These are phyloP conservation scores for Pterophyllum scalare DNA, from an alignment of 2,113 vertebrate genomes.

Conservation along the genomic window DNA sequence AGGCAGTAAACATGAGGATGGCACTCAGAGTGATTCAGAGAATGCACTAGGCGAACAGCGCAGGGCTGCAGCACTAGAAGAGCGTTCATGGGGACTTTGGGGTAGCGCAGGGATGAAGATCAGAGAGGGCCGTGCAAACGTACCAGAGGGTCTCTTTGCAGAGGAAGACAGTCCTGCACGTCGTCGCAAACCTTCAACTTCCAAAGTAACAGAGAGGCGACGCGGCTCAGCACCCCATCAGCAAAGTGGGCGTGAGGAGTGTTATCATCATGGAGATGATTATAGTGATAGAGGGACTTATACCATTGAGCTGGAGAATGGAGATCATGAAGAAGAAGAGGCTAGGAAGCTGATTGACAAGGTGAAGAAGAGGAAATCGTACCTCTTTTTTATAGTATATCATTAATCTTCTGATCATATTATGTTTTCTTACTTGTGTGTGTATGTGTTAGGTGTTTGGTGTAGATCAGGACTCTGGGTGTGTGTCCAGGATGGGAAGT, in stretches of 20 bases:
- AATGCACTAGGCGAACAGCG: constrained; percentile 87
- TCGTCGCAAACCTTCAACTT: constrained; percentile 63
- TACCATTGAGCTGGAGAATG: constrained; percentile 93
- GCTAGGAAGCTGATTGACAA: constrained; percentile 95
- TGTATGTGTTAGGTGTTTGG: constrained; percentile 87
- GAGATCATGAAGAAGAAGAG: constrained; percentile 89
- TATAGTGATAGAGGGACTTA: constrained; percentile 95
- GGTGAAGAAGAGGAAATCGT: constrained; percentile 76
- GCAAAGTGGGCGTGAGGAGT: constrained; percentile 53
- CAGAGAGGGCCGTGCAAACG: constrained; percentile 77
- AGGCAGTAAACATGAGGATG: constrained; percentile 97
- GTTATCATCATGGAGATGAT: constrained; percentile 85
- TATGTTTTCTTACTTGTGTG: neutral
- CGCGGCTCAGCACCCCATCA: constrained; percentile 54
- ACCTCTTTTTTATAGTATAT: neutral
- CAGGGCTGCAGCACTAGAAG: constrained; percentile 83
- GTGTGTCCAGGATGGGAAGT: constrained; percentile 85
- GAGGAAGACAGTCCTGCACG: constrained; percentile 84
- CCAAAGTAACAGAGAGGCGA: constrained; percentile 62
- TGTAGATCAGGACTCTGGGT: constrained; percentile 88
- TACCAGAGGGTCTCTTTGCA: constrained; percentile 80
- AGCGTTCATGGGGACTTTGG: constrained; percentile 83
- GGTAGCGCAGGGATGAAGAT: constrained; percentile 77
- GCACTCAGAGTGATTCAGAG: constrained; percentile 96
- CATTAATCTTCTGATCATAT: neutral